Evolutionary conservation across 2,113 vertebrate genomes (phyloP).

Genomic region (Oncorhynchus nerka): DNA sequence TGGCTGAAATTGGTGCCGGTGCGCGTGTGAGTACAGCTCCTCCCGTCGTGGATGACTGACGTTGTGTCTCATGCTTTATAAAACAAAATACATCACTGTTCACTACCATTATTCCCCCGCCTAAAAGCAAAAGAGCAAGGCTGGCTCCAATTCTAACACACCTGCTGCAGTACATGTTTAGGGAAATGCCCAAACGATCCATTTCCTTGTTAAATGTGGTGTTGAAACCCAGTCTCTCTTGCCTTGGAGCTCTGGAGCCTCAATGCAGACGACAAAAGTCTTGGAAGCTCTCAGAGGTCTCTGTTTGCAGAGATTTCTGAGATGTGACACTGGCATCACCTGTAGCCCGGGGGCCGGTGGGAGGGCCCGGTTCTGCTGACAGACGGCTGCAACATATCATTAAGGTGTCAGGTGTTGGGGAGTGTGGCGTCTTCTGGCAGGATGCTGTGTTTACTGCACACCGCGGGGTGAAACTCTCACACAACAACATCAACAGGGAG

Average conservation of each 20-base stretch:
- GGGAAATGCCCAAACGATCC: slow-evolving; percentile 50
- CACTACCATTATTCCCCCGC: slow-evolving; percentile 43
- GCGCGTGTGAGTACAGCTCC: too few relatives aligned
- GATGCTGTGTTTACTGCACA: neutral
- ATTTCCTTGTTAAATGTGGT: slow-evolving; percentile 30
- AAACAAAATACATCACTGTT: neutral
- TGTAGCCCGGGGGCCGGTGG: slow-evolving; percentile 34
- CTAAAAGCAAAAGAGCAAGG: slow-evolving; percentile 26
- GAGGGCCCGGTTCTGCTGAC: slow-evolving; percentile 50
- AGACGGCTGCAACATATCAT: slow-evolving; percentile 26
- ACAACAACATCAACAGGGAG: neutral
- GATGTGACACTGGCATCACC: slow-evolving; percentile 53
- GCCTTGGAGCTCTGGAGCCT: slow-evolving; percentile 21
- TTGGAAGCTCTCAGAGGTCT: neutral
- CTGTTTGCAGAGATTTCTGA: slow-evolving; percentile 42
- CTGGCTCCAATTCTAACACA: slow-evolving; percentile 51
- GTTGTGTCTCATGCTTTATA: neutral
- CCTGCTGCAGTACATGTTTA: slow-evolving; percentile 57
- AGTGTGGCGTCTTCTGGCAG: slow-evolving; percentile 6
- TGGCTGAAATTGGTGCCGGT: too few relatives aligned
- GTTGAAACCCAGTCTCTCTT: slow-evolving; percentile 52
- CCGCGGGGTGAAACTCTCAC: neutral
- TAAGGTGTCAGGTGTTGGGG: slow-evolving; percentile 40
- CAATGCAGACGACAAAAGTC: too few relatives aligned
- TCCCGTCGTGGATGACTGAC: too few relatives aligned